These are phyloP conservation scores for Sylvilagus bachmani DNA, from an alignment of 2,113 vertebrate genomes.

Conservation along the genomic window DNA sequence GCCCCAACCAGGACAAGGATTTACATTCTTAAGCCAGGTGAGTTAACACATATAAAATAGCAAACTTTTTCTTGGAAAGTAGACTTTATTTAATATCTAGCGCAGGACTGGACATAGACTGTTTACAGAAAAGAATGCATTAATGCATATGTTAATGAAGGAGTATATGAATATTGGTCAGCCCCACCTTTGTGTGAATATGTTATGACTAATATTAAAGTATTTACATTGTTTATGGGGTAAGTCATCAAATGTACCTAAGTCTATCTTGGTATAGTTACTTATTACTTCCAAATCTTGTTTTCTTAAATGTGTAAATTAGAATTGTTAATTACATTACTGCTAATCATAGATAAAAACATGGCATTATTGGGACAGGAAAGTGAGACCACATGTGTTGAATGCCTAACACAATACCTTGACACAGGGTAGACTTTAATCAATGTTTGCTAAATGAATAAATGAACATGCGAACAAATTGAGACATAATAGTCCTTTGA, in stretches of 20 bases:
- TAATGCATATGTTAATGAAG: not conserved
- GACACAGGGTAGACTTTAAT: not conserved
- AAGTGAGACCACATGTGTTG: not conserved
- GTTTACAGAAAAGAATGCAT: not conserved
- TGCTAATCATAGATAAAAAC: not conserved
- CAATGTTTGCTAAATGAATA: not conserved
- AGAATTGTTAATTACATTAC: not conserved
- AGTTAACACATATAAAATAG: not conserved
- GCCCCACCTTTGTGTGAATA: not conserved
- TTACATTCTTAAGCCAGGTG: not conserved
- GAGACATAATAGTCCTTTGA: not conserved
- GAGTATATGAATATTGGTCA: not conserved
- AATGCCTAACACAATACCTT: not conserved
- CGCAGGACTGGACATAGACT: not conserved
- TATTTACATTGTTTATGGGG: not conserved
- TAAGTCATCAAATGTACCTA: not conserved
- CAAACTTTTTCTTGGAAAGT: not conserved
- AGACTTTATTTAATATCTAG: not conserved
- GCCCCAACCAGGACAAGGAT: too few relatives aligned
- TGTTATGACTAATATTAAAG: not conserved
- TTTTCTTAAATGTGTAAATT: not conserved
- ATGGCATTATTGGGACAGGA: not conserved
- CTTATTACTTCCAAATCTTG: not conserved
- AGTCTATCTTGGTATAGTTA: not conserved
- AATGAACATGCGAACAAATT: not conserved